Percentiles rank a stretch among this genome's conserved stretches.
Evolutionary conservation across 2,888 invertebrate genomes (phyloP).

Genomic region (Lochmaea crataegi): DNA sequence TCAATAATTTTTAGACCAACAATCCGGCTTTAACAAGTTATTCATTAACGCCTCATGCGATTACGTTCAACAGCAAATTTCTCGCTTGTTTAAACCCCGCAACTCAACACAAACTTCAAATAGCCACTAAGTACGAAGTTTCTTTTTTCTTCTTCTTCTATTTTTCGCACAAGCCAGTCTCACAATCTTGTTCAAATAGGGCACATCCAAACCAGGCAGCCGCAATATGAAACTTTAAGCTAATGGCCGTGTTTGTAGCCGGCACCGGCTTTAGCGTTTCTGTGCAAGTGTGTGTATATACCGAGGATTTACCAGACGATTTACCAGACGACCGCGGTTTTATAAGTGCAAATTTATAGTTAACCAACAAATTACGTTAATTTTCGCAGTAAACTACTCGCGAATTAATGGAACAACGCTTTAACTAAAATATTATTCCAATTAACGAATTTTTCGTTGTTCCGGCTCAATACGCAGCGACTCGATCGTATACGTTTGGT

Average conservation of each 20-base stretch:
- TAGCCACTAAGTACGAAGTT: conserved; percentile 27
- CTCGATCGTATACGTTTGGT: no score
- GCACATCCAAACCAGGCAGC: conserved; percentile 22
- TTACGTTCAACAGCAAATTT: conserved; percentile 8
- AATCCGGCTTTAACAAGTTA: neutral
- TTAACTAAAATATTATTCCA: neutral
- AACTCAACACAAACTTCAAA: conserved; percentile 18
- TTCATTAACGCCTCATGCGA: conserved; percentile 1
- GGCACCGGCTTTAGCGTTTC: conserved; percentile 42
- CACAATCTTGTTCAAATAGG: conserved; percentile 34
- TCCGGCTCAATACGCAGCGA: no score
- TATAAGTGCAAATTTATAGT: conserved; percentile 47
- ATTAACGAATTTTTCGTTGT: no score
- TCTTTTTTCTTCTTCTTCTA: conserved; percentile 3
- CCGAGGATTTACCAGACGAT: conserved; percentile 44
- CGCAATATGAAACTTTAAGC: conserved; percentile 44
- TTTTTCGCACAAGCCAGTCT: conserved; percentile 22
- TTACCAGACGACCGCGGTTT: conserved; percentile 45
- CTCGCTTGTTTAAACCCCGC: conserved; percentile 21
- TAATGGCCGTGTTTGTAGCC: conserved; percentile 44
- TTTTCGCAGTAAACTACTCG: conserved; percentile 12
- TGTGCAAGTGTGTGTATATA: conserved; percentile 29
- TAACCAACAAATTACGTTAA: conserved; percentile 36
- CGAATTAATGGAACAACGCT: neutral
- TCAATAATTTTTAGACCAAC: no score